Base-by-base conservation (phyloP, 2,113 vertebrate species). In the Tretioscincus oriximinensis region DNA sequence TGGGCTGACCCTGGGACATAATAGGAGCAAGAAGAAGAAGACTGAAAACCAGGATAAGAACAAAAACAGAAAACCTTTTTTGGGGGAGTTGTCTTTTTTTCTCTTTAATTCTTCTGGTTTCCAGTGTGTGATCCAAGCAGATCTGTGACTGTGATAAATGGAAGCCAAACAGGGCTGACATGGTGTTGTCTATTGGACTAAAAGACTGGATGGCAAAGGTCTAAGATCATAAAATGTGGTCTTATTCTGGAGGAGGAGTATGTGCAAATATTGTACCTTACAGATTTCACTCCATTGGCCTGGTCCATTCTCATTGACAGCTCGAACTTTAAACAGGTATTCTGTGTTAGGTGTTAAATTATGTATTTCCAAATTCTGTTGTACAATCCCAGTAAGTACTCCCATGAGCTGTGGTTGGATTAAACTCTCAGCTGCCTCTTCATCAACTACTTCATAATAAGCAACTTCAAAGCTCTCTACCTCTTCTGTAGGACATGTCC, bases 321-420 rank as follows among this genome's bases (percentile, higher is more conserved):
- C 93, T 87, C 90, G 72, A 9, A 95, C 92, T 92, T 93, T 90
- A 61, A 93, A 93, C 22, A 93, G 71, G 41, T 93, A 94, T 68
- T 93, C 91, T 0, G 90, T 93, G 71, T 93, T 90, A 66, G 92
- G 87, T 26, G 91, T 86, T 69, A 95, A 79, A 78, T 92, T 91
- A 77, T 85, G 79, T 51, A 92, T 85, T 78, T 93, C 92, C 41
- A 94, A 80, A 58, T 84, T 93, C 81, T 94, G 92, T 58, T 90
- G 90, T 78, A 74, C 84, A 80, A 93, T 91, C 73, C 92, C 92
- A 28, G 60, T 90, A 64, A 94, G 85, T 65, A 93, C 89, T 29
- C 89, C 91, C 73, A 90, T 88, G 85, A 92, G 86, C 71, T 93
- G 87, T 35, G 82, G 84, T 60, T 5, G 82, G 64, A 90, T 80